phyloP scores from a whole-genome alignment of 2,113 vertebrate species.

The Dicaeum eximium region DNA sequence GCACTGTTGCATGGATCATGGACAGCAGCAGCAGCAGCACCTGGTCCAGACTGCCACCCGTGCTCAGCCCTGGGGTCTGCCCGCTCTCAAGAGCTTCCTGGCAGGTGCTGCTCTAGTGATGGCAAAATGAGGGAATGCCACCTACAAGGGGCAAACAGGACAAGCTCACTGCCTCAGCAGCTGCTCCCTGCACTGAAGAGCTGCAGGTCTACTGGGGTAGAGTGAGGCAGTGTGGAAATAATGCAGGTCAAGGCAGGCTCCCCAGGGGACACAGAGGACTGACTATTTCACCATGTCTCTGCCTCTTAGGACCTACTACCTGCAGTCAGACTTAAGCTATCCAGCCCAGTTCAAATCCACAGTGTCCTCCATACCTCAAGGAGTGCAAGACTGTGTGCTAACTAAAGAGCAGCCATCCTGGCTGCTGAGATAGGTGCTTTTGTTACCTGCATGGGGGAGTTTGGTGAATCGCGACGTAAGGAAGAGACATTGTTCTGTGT shows the following conservation, averaged over 20 bases:
- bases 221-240: not conserved
- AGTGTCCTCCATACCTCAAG: not conserved
- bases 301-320: not conserved
- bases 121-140: not conserved
- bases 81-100: rapidly evolving
- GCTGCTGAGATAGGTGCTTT: not conserved
- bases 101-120: not conserved
- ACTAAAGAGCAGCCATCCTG: not conserved
- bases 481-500: not conserved
- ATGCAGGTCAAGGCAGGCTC: not conserved
- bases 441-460: not conserved
- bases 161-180: not conserved
- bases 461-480: rapidly evolving
- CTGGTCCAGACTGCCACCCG: not conserved
- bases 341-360: not conserved
- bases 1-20: rapidly evolving
- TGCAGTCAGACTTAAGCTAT: not conserved
- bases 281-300: not conserved
- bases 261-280: not conserved
- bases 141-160: not conserved
- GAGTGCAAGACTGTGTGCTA: not conserved
- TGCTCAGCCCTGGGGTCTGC: not conserved
- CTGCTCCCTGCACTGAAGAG: not conserved
- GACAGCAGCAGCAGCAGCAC: not conserved
- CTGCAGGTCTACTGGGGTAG: not conserved